Conservation (phyloP, 2,113 vertebrate genomes). For the Neopipo cinnamomea region DNA sequence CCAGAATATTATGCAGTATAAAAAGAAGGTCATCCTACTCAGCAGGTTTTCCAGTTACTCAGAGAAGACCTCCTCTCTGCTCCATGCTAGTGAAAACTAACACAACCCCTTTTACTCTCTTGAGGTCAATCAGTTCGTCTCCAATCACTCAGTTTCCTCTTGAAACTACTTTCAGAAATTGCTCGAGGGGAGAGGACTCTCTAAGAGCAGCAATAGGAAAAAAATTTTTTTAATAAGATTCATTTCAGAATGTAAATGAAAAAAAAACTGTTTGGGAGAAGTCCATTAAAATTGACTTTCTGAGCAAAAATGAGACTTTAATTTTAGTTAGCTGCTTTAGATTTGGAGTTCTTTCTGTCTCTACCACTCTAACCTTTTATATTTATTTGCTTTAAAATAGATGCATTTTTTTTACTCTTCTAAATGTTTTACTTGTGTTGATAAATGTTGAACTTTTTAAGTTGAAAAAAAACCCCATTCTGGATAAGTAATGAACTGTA, state of each 20-base stretch:
- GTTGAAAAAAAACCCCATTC: background rate
- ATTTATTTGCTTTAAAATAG: background rate
- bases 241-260: background rate
- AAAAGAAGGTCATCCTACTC: conserved; percentile 14
- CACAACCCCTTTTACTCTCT: background rate
- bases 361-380: background rate
- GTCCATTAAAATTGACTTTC: background rate
- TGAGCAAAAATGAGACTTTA: background rate
- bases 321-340: background rate
- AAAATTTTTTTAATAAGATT: background rate
- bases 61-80: background rate
- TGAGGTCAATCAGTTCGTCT: background rate
- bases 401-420: background rate
- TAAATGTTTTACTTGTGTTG: background rate
- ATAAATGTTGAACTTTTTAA: background rate
- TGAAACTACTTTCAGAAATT: conserved; percentile 19
- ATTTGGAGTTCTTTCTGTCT: background rate
- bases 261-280: background rate
- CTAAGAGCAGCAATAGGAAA: background rate
- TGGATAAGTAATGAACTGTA: background rate
- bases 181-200: background rate
- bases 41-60: conserved; percentile 27
- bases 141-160: background rate
- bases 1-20: background rate
- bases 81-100: background rate